Evolutionary conservation across 2,888 invertebrate genomes (phyloP), one percentile per base, ranked within the genome.

Genomic region (Cryptus armator): DNA sequence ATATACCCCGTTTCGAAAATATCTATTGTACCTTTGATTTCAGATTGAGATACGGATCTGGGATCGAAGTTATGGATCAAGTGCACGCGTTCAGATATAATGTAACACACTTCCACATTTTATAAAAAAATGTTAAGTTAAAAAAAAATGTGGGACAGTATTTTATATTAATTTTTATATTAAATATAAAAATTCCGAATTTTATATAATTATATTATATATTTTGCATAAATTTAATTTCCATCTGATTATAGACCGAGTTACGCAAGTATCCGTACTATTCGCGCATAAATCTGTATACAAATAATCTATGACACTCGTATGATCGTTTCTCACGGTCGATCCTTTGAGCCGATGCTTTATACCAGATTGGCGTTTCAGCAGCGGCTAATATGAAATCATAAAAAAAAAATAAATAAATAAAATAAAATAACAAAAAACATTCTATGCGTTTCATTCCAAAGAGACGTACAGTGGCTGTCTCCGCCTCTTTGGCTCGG

Each of bases 1-100:
- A 75, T 70, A 75, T 62, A 46, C 71, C 71, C 12, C 67, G 16
- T 66, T 64, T 67, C 46, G 16, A 62, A 77, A 72, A 66, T 77
- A n/a, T 72, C 29, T 62, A 43, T 51, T 48, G 56, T 53, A 32
- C 19, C 16, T 71, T 71, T 67, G 16, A 67, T 84, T 67, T 44
- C 19, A 16, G 37, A 53, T 46, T 4, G 44, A 29, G 66, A 72
- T 56, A 56, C 3, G 37, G 71, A 75, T 66, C 43, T 53, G 2
- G 6, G 32, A 37, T 24, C 46, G 0, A 10, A 46, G 46, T 75
- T 46, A 44, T 24, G 37, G 14, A 19, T 76, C 48, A 64, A 14
- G 66, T 53, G 37, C 16, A 12, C 24, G 14, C 32, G 12, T 37
- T 46, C 7, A 2, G 7, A 68, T 24, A n/a, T 32, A 24, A 51